Evolutionary conservation across 2,113 vertebrate species (phyloP), one percentile per base, ranked within the genome.

Genomic region (Otocyon megalotis): DNA sequence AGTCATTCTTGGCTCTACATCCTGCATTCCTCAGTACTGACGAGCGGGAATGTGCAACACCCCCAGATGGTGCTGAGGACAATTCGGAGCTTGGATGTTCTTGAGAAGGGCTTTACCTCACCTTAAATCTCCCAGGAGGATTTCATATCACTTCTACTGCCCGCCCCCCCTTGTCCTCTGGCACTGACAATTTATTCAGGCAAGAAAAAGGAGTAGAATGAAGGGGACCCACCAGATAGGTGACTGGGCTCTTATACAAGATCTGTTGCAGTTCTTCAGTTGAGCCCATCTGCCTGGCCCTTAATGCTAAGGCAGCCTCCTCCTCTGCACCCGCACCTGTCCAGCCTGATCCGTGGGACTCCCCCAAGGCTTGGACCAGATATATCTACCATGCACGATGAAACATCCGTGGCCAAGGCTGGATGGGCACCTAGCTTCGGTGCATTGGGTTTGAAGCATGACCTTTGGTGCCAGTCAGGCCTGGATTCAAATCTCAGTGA

Each of bases 11-110:
- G 3, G 11, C 6, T 50, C n/a, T 4, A 37, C 3, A 6, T 26
- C 15, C 50, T 20, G 0, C 14, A 0, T 9, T 28, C 77, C 63
- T 67, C 30, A 48, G 16, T 8, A 4, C 37, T 3, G 0, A 50
- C 9, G 81, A 2, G 37, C 67, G 32, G 35, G 30, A 58, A 67
- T 74, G 37, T 50, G 69, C 60, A 56, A 63, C 7, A 50, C 14
- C 28, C 54, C 15, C n/a, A 37, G 30, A 65, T 32, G 88, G 35
- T 94, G 54, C 60, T 63, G 71, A 82, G 30, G 43, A 13, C 56
- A 12, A 32, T 35, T 62, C 1, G 19, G 60, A 87, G 5, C 58
- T 24, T 77, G 32, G 28, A 20, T 88, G 12, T n/a, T 93, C 62
- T 65, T 65, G 77, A 92, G 48, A 72, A 63, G n/a, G 28, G 10